Conservation (phyloP, 2,113 vertebrate species). For the Gymnorhina tibicen region DNA sequence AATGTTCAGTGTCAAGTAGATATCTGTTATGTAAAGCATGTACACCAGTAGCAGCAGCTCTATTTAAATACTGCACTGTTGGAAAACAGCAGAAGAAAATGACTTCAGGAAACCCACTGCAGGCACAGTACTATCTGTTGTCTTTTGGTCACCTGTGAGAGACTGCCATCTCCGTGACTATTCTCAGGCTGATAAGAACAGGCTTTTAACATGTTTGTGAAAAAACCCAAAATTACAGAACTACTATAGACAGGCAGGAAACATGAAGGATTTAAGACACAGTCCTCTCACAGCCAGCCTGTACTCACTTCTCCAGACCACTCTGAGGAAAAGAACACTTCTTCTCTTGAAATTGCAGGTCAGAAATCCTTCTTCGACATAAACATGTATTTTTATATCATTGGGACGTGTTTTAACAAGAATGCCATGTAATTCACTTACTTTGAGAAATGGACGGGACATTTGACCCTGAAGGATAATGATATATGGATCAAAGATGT, state of each 20-base stretch:
- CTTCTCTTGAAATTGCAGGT: background rate
- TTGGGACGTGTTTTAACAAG: background rate
- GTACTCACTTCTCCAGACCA: background rate
- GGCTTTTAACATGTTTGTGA: background rate
- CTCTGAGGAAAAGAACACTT: background rate
- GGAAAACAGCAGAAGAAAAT: background rate
- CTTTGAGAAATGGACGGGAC: background rate
- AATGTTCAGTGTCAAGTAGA: background rate
- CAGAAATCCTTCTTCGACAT: background rate
- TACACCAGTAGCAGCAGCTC: background rate
- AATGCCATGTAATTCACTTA: background rate
- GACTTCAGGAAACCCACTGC: background rate
- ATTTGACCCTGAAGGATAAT: background rate
- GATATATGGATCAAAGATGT: background rate
- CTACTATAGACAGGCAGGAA: background rate
- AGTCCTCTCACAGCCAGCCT: background rate
- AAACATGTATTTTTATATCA: background rate
- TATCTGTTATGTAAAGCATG: background rate
- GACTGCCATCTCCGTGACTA: background rate
- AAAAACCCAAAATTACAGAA: background rate
- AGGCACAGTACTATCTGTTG: background rate
- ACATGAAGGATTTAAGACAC: background rate
- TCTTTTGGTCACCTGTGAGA: background rate
- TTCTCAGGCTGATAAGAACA: background rate
- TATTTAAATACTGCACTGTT: background rate